These are phyloP conservation scores for Drosophila percnosoma DNA, from an alignment of 2,888 invertebrate species.

Conservation along the genomic window DNA sequence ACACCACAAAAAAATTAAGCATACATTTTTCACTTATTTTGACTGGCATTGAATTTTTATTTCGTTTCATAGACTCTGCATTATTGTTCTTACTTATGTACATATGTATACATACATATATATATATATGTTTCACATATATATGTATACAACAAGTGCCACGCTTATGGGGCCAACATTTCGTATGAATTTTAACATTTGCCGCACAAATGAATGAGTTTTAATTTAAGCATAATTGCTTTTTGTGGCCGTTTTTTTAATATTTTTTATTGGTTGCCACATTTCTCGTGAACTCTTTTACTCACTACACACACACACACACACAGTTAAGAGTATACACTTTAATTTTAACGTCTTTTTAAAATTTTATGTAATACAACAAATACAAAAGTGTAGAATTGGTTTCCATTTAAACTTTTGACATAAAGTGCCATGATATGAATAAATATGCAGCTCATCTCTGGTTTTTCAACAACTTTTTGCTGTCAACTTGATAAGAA, in stretches of 20 bases:
- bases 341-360: conserved; percentile 44
- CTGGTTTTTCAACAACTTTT: not conserved
- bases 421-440: not conserved
- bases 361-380: not conserved
- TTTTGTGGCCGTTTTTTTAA: conserved; percentile 61
- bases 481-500: not conserved
- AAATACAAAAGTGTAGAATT: conserved; percentile 17
- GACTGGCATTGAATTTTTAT: conserved; percentile 71
- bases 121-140: not conserved
- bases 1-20: conserved; percentile 47
- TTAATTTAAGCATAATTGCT: conserved; percentile 81
- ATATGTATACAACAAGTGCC: conserved; percentile 26
- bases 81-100: conserved; percentile 38
- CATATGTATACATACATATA: conserved; percentile 23
- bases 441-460: no score
- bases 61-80: conserved; percentile 55
- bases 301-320: conserved; percentile 5
- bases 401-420: not conserved
- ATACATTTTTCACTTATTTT: conserved; percentile 74
- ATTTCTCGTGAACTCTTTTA: conserved; percentile 39
- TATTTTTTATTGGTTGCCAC: conserved; percentile 26
- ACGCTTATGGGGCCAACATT: conserved; percentile 36
- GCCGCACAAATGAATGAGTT: conserved; percentile 77
- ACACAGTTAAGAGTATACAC: conserved; percentile 10
- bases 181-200: conserved; percentile 72